Conservation (phyloP, 2,888 invertebrate genomes). For the Trichacis sp. region DNA sequence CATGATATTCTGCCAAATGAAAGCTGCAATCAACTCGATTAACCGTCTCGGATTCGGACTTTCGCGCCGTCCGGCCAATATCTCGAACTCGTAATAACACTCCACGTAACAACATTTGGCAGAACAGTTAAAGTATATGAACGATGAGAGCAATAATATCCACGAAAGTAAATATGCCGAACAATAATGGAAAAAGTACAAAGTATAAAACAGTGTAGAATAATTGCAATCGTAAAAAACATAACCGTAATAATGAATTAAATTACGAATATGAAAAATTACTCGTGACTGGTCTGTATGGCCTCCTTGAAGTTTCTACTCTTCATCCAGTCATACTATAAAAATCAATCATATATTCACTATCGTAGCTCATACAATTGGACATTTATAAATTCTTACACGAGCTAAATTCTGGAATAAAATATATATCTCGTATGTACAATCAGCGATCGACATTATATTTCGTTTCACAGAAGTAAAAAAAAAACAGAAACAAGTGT, state of each 20-base stretch:
- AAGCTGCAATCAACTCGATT: too few relatives aligned
- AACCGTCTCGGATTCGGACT: too few relatives aligned
- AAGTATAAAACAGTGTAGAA: constrained; percentile 60
- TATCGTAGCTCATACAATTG: constrained; percentile 33
- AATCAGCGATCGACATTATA: too few relatives aligned
- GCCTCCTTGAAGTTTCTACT: constrained; percentile 97
- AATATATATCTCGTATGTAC: constrained; percentile 23
- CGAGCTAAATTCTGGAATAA: constrained; percentile 8
- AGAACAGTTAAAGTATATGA: constrained; percentile 57
- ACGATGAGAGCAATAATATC: constrained; percentile 57
- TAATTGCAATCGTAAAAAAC: constrained; percentile 52
- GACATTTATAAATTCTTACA: neutral
- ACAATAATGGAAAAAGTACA: constrained; percentile 52
- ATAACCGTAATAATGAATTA: constrained; percentile 43
- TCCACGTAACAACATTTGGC: constrained; percentile 36
- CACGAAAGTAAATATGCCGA: constrained; percentile 61
- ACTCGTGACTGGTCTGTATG: constrained; percentile 86
- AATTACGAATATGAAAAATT: constrained; percentile 68
- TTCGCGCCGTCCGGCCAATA: neutral
- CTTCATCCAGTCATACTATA: constrained; percentile 94
- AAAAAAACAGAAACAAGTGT: constrained; percentile 25
- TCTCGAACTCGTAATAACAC: too few relatives aligned
- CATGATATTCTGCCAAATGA: constrained; percentile 33
- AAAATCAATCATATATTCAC: constrained; percentile 68
- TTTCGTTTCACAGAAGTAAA: too few relatives aligned